These are phyloP conservation scores for Cebuella pygmaea DNA, from an alignment of 2,797 vertebrate species.

Conservation along the genomic window DNA sequence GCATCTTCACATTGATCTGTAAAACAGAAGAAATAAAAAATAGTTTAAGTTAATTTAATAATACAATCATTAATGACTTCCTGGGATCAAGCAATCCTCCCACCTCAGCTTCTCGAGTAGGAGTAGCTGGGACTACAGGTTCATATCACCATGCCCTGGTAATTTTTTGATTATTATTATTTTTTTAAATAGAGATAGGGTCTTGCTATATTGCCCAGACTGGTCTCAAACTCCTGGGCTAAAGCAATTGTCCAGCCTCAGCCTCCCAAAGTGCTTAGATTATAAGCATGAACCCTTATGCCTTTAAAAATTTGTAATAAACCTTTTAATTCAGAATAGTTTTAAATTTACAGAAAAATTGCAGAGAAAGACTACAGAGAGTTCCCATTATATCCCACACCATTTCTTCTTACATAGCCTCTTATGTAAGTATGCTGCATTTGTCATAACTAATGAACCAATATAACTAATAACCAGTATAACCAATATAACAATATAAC, in stretches of 20 bases:
- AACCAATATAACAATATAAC: not conserved
- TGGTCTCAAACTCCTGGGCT: not conserved
- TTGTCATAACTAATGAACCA: not conserved
- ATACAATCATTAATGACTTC: not conserved
- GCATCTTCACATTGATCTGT: not conserved
- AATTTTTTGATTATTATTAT: not conserved
- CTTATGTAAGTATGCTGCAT: not conserved
- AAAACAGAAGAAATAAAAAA: not conserved
- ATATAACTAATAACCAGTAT: not conserved
- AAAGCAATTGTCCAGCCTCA: not conserved
- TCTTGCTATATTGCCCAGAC: not conserved
- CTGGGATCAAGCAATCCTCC: not conserved
- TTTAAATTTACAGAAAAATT: not conserved
- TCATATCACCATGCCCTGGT: not conserved
- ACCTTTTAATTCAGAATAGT: not conserved
- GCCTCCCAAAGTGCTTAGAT: not conserved
- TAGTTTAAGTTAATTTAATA: not conserved
- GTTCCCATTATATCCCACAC: not conserved
- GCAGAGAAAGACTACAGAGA: not conserved
- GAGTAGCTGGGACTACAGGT: not conserved
- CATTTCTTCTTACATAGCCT: not conserved
- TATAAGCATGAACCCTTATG: not conserved
- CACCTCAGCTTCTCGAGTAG: not conserved
- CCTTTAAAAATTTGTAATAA: slow-evolving; percentile 1
- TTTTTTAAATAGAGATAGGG: not conserved